phyloP scores from a whole-genome alignment of 2,888 invertebrate species.

The Hypena proboscidalis region DNA sequence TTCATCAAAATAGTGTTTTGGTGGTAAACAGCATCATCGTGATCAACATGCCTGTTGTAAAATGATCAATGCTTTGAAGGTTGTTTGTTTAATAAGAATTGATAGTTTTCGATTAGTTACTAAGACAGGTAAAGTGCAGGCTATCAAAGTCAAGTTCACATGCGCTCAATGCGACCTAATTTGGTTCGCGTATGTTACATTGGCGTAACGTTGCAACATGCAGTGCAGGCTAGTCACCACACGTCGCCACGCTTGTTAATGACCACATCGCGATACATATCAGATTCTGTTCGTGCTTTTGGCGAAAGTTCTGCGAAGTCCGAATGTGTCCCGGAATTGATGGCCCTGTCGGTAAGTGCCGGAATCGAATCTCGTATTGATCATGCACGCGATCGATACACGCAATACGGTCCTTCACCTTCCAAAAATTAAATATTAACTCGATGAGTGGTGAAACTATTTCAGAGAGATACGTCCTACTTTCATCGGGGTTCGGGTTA shows the following conservation, averaged over 20 bases:
- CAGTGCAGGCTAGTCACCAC: slow-evolving; percentile 35
- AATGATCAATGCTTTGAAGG: no score
- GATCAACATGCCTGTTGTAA: no score
- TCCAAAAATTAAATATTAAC: slow-evolving; percentile 48
- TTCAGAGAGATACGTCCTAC: slow-evolving; percentile 51
- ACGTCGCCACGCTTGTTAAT: slow-evolving; percentile 54
- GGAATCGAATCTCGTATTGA: slow-evolving; percentile 69
- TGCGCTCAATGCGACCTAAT: neutral
- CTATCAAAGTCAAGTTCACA: slow-evolving; percentile 1
- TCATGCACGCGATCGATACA: slow-evolving; percentile 66
- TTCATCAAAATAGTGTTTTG: slow-evolving; percentile 25
- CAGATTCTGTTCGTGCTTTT: slow-evolving; percentile 63
- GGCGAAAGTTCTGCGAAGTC: slow-evolving; percentile 79
- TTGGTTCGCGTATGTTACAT: neutral
- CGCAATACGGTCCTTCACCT: slow-evolving; percentile 70
- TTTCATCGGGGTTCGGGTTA: slow-evolving; percentile 53
- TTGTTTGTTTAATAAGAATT: neutral
- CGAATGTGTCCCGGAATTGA: slow-evolving; percentile 77
- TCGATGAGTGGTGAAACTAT: slow-evolving; percentile 59
- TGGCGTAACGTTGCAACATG: slow-evolving; percentile 30
- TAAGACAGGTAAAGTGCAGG: neutral
- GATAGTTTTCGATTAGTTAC: no score
- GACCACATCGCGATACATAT: slow-evolving; percentile 61
- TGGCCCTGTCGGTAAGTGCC: slow-evolving; percentile 67
- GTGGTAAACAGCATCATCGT: slow-evolving; percentile 13